Percentiles rank a stretch among this genome's conserved stretches.
Conservation (phyloP, 2,797 vertebrate species). For the Agapornis canus region DNA sequence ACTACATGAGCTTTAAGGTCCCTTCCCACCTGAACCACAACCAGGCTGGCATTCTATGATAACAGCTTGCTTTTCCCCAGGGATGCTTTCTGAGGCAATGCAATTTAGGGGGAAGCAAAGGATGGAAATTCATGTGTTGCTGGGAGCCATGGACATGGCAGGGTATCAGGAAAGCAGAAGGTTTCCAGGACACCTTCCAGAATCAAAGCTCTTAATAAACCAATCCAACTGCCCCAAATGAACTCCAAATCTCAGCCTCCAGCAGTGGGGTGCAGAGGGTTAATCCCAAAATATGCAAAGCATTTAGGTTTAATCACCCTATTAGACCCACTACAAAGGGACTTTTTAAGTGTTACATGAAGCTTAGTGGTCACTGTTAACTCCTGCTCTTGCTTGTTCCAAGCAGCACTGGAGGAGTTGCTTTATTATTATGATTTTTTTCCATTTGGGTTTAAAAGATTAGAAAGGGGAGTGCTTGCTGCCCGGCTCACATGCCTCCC, state of each 20-base stretch:
- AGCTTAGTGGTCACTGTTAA: conserved; percentile 46
- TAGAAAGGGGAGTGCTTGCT: background rate
- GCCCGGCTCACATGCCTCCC: conserved; percentile 41
- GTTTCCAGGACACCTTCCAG: background rate
- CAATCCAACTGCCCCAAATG: rapidly evolving
- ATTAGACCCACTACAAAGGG: conserved; percentile 44
- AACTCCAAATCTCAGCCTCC: conserved; percentile 1
- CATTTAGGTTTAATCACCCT: conserved; percentile 52
- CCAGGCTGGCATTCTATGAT: background rate
- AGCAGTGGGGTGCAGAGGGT: conserved; percentile 11
- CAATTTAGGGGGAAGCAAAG: background rate
- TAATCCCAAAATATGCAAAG: conserved; percentile 63
- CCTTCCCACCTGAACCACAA: background rate
- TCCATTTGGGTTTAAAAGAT: conserved; percentile 63
- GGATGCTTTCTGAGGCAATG: background rate
- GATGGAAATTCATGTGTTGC: background rate
- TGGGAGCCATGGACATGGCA: background rate
- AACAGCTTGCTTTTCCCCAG: background rate
- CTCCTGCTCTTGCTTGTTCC: conserved; percentile 32
- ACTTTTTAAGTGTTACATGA: conserved; percentile 29
- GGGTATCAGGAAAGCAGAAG: rapidly evolving
- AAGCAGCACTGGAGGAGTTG: background rate
- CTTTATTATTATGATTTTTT: conserved; percentile 16
- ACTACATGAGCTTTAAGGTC: background rate
- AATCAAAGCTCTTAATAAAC: background rate